phyloP scores from a whole-genome alignment of 2,888 invertebrate genomes.

The Netelia melanura region DNA sequence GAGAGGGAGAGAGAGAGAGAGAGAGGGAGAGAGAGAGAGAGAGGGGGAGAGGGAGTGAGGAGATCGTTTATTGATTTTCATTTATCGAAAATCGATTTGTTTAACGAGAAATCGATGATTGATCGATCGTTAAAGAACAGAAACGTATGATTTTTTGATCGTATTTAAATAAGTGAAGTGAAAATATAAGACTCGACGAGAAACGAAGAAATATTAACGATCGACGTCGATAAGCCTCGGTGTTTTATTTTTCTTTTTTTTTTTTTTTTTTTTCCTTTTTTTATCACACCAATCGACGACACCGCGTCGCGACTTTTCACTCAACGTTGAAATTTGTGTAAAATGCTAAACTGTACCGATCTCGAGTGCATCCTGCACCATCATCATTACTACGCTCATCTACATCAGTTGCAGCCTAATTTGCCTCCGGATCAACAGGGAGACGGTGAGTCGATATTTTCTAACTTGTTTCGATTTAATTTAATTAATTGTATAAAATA shows the following conservation, averaged over 20 bases:
- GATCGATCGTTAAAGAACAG: too few relatives aligned
- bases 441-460: constrained; percentile 84
- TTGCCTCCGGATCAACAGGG: constrained; percentile 89
- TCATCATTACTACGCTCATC: constrained; percentile 91
- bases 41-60: too few relatives aligned
- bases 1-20: too few relatives aligned
- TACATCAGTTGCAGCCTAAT: constrained; percentile 89
- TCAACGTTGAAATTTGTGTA: constrained; percentile 53
- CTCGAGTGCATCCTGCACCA: constrained; percentile 92
- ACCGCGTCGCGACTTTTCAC: constrained; percentile 23
- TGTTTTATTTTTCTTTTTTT: neutral
- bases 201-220: neutral
- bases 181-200: too few relatives aligned
- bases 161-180: neutral
- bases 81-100: too few relatives aligned
- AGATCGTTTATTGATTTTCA: too few relatives aligned
- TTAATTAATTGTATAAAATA: too few relatives aligned
- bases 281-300: neutral
- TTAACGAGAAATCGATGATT: too few relatives aligned
- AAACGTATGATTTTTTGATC: too few relatives aligned
- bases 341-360: constrained; percentile 92
- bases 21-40: too few relatives aligned
- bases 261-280: neutral
- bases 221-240: neutral
- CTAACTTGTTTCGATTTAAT: neutral